Base-by-base conservation (phyloP, 2,797 vertebrate species). In the Darevskia mixta region DNA sequence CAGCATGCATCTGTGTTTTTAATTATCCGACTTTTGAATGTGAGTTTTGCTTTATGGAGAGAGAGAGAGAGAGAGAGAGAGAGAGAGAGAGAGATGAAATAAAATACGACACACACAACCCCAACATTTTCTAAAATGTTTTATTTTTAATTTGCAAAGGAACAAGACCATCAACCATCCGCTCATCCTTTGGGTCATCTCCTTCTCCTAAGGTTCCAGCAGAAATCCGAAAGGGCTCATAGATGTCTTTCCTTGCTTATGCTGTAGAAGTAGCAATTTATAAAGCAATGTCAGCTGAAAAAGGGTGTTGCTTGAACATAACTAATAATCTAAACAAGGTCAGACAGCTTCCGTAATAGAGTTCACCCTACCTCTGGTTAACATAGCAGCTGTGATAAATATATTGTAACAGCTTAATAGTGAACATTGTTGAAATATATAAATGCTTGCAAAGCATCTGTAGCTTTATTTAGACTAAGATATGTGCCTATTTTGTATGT, bases 91-190 rank as follows among this genome's bases (percentile, higher is more conserved):
- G 18, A 61, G 58, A 20, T 0, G 18, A 20, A 61, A 20, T 61
- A 20, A 64, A 64, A 64, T 64, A 64, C 5, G 20, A 64, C 23
- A 15, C 23, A 3, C 35, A 35, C 35, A 35, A 35, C 29, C 38
- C 38, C 38, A 41, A 27, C 73, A 77, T 64, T 85, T 41, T 17
- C 17, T 61, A 79, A 49, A 20, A 55, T 61, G 66, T 66, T 35
- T 35, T 73, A 7, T 73, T 73, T 73, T 73, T 73, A 38, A 32
- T 89, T 90, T 89, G 35, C 87, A 76, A 75, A 93, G 90, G 84
- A 80, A n/a, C 85, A 88, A 89, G 92, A 83, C 81, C 88, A 66
- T 83, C 81, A 87, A 82, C 64, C 8, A 49, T n/a, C 49, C 78
- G 35, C 49, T 61, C 85, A 67, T 84, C 83, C n/a, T 61, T 86